Percentiles rank a stretch among this genome's conserved stretches.
phyloP scores from a whole-genome alignment of 2,888 invertebrate genomes.

The Diplazon laetatorius region DNA sequence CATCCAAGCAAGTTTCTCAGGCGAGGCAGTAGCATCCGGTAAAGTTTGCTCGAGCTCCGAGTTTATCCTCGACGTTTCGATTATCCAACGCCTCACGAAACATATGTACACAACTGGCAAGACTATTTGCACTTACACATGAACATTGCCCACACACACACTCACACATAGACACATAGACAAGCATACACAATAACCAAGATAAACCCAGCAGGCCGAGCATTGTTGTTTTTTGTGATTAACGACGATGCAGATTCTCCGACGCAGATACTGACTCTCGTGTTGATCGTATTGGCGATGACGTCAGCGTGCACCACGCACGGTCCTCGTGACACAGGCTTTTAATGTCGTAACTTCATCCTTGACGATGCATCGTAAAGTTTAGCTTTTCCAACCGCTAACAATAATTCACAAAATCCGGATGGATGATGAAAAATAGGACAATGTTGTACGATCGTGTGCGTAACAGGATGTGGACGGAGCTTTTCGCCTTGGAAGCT shows the following conservation, averaged over 20 bases:
- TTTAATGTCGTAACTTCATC: not conserved
- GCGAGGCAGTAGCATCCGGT: slow-evolving; percentile 1
- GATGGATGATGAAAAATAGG: not conserved
- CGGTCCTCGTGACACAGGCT: slow-evolving; percentile 20
- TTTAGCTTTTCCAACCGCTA: not conserved
- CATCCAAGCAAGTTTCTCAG: slow-evolving; percentile 13
- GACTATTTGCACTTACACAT: slow-evolving; percentile 19
- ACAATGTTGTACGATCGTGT: too few species aligned
- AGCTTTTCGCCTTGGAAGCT: too few species aligned
- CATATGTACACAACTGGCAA: slow-evolving; percentile 1
- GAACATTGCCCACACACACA: too few species aligned
- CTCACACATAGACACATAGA: too few species aligned
- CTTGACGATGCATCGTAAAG: slow-evolving; percentile 9
- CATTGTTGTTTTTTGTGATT: slow-evolving; percentile 51
- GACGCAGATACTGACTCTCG: slow-evolving; percentile 23
- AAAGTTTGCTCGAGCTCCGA: not conserved
- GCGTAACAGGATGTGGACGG: too few species aligned
- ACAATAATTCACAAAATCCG: slow-evolving; percentile 9
- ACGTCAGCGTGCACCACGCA: slow-evolving; percentile 37
- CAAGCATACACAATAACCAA: slow-evolving; percentile 32
- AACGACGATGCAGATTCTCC: slow-evolving; percentile 49
- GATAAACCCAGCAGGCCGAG: slow-evolving; percentile 23
- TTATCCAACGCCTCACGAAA: slow-evolving; percentile 37
- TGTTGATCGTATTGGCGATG: slow-evolving; percentile 36
- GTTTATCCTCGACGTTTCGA: slow-evolving; percentile 5